Evolutionary conservation across 2,113 vertebrate genomes (phyloP).

Genomic region (Anthoscopus minutus): DNA sequence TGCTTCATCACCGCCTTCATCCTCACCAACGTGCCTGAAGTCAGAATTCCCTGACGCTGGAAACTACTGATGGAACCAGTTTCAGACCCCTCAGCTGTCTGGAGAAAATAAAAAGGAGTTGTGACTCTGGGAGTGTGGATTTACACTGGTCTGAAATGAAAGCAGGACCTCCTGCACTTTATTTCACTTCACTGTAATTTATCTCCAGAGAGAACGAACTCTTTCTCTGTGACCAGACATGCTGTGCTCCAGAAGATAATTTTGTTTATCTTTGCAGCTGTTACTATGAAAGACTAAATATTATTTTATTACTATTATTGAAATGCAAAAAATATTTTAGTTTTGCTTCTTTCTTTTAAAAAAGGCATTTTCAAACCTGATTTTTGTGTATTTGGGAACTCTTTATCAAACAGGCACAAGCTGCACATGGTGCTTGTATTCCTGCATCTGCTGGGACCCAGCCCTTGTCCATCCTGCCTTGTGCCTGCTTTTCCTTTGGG

Average conservation of each 20-base stretch:
- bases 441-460: neutral
- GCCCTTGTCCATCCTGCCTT: neutral
- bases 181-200: neutral
- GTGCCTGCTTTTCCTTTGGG: neutral
- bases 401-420: neutral
- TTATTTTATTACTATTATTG: neutral
- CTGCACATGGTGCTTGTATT: neutral
- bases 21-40: neutral
- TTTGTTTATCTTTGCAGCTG: neutral
- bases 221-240: neutral
- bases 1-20: neutral
- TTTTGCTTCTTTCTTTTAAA: neutral
- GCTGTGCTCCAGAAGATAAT: neutral
- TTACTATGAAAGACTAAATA: neutral
- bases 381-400: neutral
- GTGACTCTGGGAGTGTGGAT: neutral
- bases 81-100: neutral
- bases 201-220: neutral
- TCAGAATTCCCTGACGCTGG: neutral
- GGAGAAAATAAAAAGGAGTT: neutral
- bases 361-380: neutral
- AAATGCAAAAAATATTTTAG: neutral
- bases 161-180: neutral
- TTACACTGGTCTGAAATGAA: neutral
- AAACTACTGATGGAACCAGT: neutral